Conservation (phyloP, 2,113 vertebrate species). For the Equus przewalskii region DNA sequence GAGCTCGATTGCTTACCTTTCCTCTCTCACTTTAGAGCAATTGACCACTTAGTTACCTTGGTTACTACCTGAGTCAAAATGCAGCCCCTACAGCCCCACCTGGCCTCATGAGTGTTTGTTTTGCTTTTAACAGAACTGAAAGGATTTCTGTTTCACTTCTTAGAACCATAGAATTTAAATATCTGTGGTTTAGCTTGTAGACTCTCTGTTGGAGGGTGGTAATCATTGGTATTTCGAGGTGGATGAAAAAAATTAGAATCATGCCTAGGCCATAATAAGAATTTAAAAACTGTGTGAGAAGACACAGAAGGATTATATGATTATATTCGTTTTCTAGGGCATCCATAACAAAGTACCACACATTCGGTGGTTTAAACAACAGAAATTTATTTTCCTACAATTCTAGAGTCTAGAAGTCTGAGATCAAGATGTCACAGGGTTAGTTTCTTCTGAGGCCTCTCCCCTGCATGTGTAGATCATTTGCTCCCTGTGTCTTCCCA, state of each 20-base stretch:
- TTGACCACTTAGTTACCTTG: not conserved
- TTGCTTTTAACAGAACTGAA: constrained; percentile 4
- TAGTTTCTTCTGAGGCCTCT: constrained; percentile 9
- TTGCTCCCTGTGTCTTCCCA: not conserved
- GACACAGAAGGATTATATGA: not conserved
- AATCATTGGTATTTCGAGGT: constrained; percentile 3
- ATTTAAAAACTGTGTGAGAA: not conserved
- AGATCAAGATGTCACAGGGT: not conserved
- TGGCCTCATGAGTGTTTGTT: not conserved
- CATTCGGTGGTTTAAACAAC: not conserved
- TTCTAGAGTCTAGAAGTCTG: not conserved
- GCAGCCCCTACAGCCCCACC: not conserved
- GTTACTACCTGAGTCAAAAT: not conserved
- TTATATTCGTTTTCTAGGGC: not conserved
- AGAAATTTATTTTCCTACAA: not conserved
- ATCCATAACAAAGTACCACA: not conserved
- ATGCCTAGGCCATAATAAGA: not conserved
- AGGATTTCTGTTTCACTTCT: constrained; percentile 21
- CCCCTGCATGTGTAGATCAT: not conserved
- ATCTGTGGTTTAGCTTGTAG: not conserved
- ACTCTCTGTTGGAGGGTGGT: not conserved
- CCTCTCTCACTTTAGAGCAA: not conserved
- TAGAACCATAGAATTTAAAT: constrained; percentile 14
- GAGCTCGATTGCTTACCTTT: not conserved
- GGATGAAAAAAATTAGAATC: not conserved